A percentile compares a stretch with the other conserved stretches of the same genome.
Evolutionary conservation across 2,113 vertebrate species (phyloP).

Genomic region (Micronycteris hirsuta): DNA sequence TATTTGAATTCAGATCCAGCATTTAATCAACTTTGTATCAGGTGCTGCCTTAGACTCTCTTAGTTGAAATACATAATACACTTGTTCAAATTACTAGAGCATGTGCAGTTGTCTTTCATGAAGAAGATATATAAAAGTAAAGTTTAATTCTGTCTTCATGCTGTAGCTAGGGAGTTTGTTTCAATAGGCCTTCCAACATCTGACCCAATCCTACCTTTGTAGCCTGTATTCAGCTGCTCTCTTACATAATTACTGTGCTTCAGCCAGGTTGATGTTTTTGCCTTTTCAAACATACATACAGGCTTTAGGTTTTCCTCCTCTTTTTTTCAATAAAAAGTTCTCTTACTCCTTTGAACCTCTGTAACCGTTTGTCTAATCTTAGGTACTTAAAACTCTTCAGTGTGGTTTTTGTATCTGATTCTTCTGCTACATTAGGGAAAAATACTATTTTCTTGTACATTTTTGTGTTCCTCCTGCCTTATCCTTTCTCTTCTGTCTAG

Average conservation of each 20-base stretch:
- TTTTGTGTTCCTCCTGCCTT: neutral
- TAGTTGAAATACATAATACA: neutral
- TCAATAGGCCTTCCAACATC: neutral
- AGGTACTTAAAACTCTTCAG: neutral
- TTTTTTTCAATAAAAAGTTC: neutral
- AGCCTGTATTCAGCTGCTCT: neutral
- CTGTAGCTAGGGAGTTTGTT: slow-evolving; percentile 28
- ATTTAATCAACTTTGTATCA: slow-evolving; percentile 17
- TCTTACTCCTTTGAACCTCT: neutral
- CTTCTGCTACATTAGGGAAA: neutral
- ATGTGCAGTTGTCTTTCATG: neutral
- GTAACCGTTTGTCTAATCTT: neutral
- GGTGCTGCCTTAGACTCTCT: neutral
- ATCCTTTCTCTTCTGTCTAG: neutral
- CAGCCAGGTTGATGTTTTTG: neutral
- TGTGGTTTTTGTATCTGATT: neutral
- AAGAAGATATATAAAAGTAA: neutral
- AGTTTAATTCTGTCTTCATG: neutral
- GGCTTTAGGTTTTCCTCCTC: neutral
- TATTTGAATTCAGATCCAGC: neutral
- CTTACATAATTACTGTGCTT: neutral
- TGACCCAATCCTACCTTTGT: neutral
- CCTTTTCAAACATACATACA: neutral
- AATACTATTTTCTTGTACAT: neutral
- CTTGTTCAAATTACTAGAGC: neutral